These are phyloP conservation scores for Heliothis virescens DNA, from an alignment of 1,140 invertebrate species.

Conservation along the genomic window DNA sequence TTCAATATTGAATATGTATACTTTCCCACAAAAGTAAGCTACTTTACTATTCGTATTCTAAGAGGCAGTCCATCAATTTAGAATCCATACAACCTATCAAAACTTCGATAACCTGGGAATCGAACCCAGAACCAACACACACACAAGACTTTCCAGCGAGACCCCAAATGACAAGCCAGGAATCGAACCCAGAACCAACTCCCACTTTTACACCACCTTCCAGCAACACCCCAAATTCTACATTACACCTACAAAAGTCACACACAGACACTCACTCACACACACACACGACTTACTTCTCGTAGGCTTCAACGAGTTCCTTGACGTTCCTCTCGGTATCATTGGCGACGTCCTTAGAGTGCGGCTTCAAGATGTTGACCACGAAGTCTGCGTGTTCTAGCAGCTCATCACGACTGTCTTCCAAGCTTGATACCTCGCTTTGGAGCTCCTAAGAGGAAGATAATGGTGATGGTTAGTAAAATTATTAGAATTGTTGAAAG, in stretches of 20 bases:
- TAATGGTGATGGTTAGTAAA: not conserved
- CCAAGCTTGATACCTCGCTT: conserved; percentile 74
- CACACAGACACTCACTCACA: conserved; percentile 42
- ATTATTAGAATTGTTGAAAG: not conserved
- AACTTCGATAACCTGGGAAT: no score
- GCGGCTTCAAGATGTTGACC: conserved; percentile 87
- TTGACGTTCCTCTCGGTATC: conserved; percentile 87
- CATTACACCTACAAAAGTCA: not conserved
- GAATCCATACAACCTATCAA: no score
- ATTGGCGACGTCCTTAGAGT: conserved; percentile 87
- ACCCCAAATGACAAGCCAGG: no score
- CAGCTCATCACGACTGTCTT: conserved; percentile 76
- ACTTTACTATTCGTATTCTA: not conserved
- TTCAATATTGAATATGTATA: no score
- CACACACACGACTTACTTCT: conserved; percentile 87
- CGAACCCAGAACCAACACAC: no score
- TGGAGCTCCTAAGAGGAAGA: conserved; percentile 71
- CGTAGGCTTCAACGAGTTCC: conserved; percentile 87
- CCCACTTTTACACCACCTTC: not conserved
- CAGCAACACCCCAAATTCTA: not conserved
- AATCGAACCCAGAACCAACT: not conserved
- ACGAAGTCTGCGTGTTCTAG: conserved; percentile 85
- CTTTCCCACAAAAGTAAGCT: not conserved
- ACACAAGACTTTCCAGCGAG: no score
- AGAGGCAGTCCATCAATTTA: not conserved